Conservation (phyloP, 2,113 vertebrate genomes). For the Pelusios castaneus region DNA sequence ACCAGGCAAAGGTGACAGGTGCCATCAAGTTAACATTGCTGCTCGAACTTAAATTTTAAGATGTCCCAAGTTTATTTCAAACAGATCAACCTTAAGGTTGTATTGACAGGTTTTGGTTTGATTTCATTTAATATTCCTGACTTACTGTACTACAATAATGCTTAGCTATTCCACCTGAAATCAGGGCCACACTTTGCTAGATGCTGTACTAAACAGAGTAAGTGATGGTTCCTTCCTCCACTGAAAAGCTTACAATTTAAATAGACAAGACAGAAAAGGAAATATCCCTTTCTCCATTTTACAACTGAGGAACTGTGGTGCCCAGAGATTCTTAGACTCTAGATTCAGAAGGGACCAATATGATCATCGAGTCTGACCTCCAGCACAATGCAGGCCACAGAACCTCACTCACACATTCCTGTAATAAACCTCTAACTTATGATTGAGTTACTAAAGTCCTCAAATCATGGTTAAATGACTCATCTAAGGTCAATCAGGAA, state of each 20-base stretch:
- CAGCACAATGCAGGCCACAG: no score
- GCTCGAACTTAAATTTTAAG: neutral
- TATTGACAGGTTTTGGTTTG: neutral
- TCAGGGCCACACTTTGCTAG: neutral
- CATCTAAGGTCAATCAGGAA: neutral
- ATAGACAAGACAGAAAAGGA: neutral
- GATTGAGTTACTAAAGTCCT: no score
- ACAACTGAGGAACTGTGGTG: neutral
- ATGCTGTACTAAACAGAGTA: fast-evolving
- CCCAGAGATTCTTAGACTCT: neutral
- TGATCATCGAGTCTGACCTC: no score
- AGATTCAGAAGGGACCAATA: no score
- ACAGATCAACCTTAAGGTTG: neutral
- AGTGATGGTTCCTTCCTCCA: neutral
- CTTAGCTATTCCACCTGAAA: neutral
- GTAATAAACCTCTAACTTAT: no score
- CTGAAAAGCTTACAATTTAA: neutral
- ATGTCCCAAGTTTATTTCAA: neutral
- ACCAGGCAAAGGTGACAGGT: neutral
- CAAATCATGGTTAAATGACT: neutral
- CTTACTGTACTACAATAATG: neutral
- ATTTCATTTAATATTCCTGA: slow-evolving; percentile 2
- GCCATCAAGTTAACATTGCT: neutral
- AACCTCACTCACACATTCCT: no score
- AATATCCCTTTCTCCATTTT: neutral